Evolutionary conservation across 2,888 invertebrate genomes (phyloP), one percentile per base, ranked within the genome.

Genomic region (Acronicta alni): DNA sequence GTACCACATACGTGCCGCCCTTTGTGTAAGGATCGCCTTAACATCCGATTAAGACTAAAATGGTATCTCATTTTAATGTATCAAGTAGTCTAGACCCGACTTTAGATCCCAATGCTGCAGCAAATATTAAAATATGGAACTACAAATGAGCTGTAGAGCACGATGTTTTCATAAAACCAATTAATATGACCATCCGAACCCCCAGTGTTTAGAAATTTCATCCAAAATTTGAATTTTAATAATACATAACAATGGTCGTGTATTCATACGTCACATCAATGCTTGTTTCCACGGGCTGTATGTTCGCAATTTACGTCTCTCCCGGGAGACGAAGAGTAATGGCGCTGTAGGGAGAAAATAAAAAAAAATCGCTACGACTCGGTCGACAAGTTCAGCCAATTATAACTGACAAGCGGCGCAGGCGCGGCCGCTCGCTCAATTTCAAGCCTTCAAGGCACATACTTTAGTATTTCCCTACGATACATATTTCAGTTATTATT

Each of bases 371-470:
- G 77, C 87, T 80, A 88, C 87, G 88, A 89, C 82, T 86, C 86
- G 85, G 83, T 88, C 91, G 92, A 94, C 93, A 93, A 93, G 93
- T 91, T 93, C 92, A 92, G 91, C 93, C 94, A 94, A 94, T 94
- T 94, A 94, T 93, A 94, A 91, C 88, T 93, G 94, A 94, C 93
- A 91, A 88, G 90, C 87, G 84, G 84, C 88, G 88, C 89, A 88
- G 86, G 87, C 89, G 89, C 88, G 87, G 86, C 89, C 85, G 87
- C 83, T 80, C 81, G 86, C 82, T 88, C 88, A 89, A 89, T 89
- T 89, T 89, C 85, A 87, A 89, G 86, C 87, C 85, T 86, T 83
- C 86, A 81, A 81, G 79, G 72, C 73, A 75, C 69, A 72, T 77
- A 73, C 78, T 72, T 80, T 73, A 79, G 76, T 79, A 78, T 72